Percentiles rank a stretch among this genome's conserved stretches.
Conservation (phyloP, 37 sponge, comb jelly and placozoan species). For the Cladorhizidae sp. region DNA sequence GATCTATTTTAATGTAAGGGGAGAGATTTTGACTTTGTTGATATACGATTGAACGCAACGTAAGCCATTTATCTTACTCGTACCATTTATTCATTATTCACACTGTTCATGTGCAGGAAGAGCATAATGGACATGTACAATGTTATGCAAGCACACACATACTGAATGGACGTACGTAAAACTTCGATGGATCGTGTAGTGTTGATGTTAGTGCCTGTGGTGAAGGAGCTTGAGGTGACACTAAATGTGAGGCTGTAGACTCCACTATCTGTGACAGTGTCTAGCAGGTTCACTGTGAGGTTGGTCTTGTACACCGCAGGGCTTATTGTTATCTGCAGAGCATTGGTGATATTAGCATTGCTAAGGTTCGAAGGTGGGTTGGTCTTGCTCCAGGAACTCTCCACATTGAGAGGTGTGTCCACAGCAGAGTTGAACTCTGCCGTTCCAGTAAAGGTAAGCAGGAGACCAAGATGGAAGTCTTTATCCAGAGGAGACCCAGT, state of each 20-base stretch:
- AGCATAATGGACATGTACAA: too few species aligned
- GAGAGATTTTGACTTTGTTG: too few species aligned
- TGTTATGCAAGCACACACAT: too few species aligned
- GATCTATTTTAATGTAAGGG: too few species aligned
- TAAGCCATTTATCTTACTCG: too few species aligned
- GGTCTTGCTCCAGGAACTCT: background rate
- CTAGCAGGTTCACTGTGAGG: background rate
- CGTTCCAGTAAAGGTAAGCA: constrained; percentile 24
- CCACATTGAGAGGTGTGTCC: constrained; percentile 12
- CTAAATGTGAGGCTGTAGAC: background rate
- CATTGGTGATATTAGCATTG: background rate
- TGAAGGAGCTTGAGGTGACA: background rate
- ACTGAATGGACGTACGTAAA: too few species aligned
- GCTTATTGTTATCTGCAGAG: background rate
- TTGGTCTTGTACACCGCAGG: background rate
- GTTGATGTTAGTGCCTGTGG: background rate
- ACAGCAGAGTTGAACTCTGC: constrained; percentile 17
- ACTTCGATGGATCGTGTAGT: background rate
- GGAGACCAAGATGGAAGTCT: constrained; percentile 8
- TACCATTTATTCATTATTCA: too few species aligned
- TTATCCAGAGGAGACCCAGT: constrained; percentile 21
- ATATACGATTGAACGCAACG: too few species aligned
- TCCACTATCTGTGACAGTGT: background rate
- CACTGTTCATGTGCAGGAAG: too few species aligned
- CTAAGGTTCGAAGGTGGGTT: background rate